These are phyloP conservation scores for Eumacrocentrus americanus DNA, from an alignment of 2,888 invertebrate species.

Conservation along the genomic window DNA sequence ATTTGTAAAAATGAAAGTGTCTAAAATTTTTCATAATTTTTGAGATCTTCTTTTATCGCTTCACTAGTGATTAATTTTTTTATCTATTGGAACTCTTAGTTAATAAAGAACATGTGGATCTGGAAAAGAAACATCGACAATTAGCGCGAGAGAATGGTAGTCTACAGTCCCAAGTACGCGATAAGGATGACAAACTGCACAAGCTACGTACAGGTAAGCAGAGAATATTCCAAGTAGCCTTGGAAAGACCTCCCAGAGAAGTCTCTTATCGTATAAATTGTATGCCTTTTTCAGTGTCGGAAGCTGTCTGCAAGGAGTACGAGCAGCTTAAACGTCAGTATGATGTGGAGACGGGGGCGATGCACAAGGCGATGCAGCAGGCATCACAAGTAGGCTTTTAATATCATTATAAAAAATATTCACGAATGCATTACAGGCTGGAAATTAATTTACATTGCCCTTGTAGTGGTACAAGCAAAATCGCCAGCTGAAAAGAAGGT, in stretches of 20 bases:
- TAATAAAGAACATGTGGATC: constrained; percentile 67
- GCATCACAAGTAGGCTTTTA: constrained; percentile 60
- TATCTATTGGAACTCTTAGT: constrained; percentile 38
- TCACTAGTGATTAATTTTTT: neutral
- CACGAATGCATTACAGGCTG: neutral
- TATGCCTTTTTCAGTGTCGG: constrained; percentile 65
- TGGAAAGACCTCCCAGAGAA: neutral
- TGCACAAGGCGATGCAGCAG: constrained; percentile 76
- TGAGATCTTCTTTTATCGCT: no score
- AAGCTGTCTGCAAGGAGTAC: constrained; percentile 75
- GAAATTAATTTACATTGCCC: neutral
- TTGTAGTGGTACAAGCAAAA: constrained; percentile 78
- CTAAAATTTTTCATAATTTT: no score
- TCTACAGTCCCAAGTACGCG: constrained; percentile 67
- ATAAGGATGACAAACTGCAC: constrained; percentile 69
- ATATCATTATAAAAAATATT: neutral
- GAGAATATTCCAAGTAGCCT: neutral
- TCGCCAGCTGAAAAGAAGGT: constrained; percentile 73
- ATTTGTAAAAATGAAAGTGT: no score
- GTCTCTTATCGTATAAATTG: neutral
- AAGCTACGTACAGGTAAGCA: constrained; percentile 62
- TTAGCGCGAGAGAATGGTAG: constrained; percentile 67
- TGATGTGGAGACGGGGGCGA: constrained; percentile 75
- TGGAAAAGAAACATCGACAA: constrained; percentile 69
- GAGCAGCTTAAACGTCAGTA: constrained; percentile 76